phyloP scores from a whole-genome alignment of 2,888 invertebrate genomes.

The Drosophila demipolita region DNA sequence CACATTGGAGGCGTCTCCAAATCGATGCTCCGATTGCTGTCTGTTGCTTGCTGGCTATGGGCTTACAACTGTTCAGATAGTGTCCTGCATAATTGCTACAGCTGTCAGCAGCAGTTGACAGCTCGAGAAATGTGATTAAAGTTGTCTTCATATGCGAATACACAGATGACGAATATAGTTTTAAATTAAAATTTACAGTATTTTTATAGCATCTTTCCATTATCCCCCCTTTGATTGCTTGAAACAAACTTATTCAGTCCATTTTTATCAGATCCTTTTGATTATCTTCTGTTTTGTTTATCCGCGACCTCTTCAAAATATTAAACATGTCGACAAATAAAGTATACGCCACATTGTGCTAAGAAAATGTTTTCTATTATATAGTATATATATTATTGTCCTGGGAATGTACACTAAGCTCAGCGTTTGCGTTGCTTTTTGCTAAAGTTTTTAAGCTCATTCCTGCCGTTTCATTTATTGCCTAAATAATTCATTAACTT shows the following conservation, averaged over 20 bases:
- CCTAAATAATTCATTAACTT: slow-evolving; percentile 59
- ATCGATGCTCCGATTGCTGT: slow-evolving; percentile 28
- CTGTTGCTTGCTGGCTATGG: slow-evolving; percentile 8
- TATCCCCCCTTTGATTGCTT: not conserved
- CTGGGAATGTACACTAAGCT: not conserved
- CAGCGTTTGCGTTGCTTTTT: slow-evolving; percentile 27
- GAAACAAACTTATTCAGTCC: not conserved
- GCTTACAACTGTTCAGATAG: slow-evolving; percentile 18
- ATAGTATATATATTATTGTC: not conserved
- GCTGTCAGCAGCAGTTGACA: slow-evolving; percentile 32
- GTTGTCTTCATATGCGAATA: not conserved
- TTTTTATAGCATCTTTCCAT: not conserved
- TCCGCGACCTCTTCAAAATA: not conserved
- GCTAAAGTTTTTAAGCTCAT: not conserved
- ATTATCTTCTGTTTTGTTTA: not conserved
- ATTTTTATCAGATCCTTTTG: not conserved
- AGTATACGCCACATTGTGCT: slow-evolving; percentile 41
- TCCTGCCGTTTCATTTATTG: slow-evolving; percentile 26
- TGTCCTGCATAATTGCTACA: slow-evolving; percentile 23
- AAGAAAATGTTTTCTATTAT: slow-evolving; percentile 4
- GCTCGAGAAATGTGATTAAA: not conserved
- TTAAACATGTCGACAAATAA: not conserved
- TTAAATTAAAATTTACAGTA: not conserved
- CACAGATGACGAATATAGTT: not conserved
- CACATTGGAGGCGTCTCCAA: slow-evolving; percentile 13